Percentiles rank a stretch among this genome's conserved stretches.
phyloP scores from a whole-genome alignment of 2,888 invertebrate species.

The Phaonia tiefii region DNA sequence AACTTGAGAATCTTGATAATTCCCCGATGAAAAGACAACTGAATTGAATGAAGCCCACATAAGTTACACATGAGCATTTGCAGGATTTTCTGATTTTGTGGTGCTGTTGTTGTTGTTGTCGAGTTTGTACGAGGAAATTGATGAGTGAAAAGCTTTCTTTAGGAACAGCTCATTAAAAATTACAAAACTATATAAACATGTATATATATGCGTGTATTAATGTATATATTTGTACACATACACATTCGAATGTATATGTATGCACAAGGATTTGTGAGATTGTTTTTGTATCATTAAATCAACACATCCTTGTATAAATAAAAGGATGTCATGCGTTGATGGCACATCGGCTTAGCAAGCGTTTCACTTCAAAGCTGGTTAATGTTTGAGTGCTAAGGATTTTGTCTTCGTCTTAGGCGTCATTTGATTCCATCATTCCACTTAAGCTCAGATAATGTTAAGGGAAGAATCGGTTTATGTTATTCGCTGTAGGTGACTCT shows the following conservation, averaged over 20 bases:
- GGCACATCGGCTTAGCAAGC: neutral
- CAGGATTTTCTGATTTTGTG: neutral
- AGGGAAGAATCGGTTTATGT: no score
- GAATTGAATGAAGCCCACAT: no score
- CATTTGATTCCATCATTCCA: no score
- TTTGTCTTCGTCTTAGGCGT: neutral
- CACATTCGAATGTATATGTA: neutral
- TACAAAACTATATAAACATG: slow-evolving; percentile 22
- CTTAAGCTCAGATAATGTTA: no score
- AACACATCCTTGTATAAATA: slow-evolving; percentile 9
- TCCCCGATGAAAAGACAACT: no score
- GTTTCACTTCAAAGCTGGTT: neutral
- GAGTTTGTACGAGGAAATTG: neutral
- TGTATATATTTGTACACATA: neutral
- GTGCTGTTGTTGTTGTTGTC: neutral
- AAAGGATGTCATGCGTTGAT: slow-evolving; percentile 18
- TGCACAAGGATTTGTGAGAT: no score
- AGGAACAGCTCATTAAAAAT: slow-evolving; percentile 50
- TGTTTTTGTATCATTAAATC: slow-evolving; percentile 9
- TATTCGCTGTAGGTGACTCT: no score
- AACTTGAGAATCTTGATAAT: no score
- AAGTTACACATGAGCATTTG: no score
- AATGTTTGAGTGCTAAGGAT: neutral
- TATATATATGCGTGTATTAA: neutral
- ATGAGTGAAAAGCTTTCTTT: slow-evolving; percentile 23